phyloP scores from a whole-genome alignment of 92 coral and sea anemone genomes.

The Zoanthus solanderi region DNA sequence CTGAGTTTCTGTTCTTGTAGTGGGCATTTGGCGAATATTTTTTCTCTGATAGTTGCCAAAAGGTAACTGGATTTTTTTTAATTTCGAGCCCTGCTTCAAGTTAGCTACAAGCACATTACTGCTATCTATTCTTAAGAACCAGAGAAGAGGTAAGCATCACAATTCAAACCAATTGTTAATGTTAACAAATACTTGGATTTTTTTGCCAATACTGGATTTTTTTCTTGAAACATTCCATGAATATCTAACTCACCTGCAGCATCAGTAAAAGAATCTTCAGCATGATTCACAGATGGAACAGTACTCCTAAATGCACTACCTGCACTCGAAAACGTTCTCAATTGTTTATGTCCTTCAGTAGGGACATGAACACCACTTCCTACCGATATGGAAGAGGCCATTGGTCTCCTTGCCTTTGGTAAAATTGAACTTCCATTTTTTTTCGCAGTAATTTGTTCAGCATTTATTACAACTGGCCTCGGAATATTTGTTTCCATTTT shows the following conservation, averaged over 20 bases:
- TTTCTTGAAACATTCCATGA: no score
- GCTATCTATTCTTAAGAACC: no score
- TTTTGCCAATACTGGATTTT: no score
- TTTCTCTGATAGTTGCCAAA: no score
- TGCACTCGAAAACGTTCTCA: slow-evolving; percentile 49
- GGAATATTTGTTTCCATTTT: slow-evolving; percentile 73
- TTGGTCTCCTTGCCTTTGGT: slow-evolving; percentile 74
- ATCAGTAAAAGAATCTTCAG: slow-evolving; percentile 49
- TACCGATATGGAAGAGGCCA: slow-evolving; percentile 43
- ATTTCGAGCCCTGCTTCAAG: no score
- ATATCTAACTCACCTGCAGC: slow-evolving; percentile 67
- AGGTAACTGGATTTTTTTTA: no score
- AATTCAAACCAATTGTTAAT: no score
- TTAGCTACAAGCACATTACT: no score
- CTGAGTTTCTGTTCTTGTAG: no score
- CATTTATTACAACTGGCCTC: slow-evolving; percentile 52
- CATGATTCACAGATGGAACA: slow-evolving; percentile 35
- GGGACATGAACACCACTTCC: slow-evolving; percentile 43
- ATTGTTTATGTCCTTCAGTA: slow-evolving; percentile 39
- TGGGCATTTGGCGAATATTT: no score
- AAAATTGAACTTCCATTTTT: slow-evolving; percentile 61
- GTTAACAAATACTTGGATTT: no score
- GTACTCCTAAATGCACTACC: slow-evolving; percentile 74
- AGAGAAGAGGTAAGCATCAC: no score
- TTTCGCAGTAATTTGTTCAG: slow-evolving; percentile 43